These are phyloP conservation scores for Epizoanthus rinbou DNA, from an alignment of 92 coral and sea anemone genomes.

Conservation along the genomic window DNA sequence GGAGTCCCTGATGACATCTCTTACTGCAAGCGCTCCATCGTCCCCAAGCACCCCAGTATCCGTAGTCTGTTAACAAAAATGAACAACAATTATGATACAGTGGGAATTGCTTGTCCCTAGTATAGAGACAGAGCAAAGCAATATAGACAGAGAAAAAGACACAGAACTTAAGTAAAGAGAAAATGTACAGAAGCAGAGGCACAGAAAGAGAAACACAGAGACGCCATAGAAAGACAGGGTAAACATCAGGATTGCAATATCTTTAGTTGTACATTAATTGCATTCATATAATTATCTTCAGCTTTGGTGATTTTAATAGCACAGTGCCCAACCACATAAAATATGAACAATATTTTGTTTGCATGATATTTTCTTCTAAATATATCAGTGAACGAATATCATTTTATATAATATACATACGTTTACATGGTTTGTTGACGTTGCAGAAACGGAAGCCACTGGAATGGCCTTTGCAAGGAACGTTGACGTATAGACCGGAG, in stretches of 20 bases:
- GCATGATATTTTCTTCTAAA: no score
- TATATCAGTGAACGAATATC: background rate
- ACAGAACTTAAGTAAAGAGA: no score
- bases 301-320: no score
- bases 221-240: no score
- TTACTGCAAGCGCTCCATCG: constrained; percentile 27
- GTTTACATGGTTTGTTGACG: constrained; percentile 13
- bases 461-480: constrained; percentile 33
- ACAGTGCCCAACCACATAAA: background rate
- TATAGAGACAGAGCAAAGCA: no score
- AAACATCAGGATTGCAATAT: no score
- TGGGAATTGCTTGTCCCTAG: background rate
- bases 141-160: no score
- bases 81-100: background rate
- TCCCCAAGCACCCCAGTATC: constrained; percentile 38
- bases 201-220: no score
- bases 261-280: no score
- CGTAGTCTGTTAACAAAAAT: background rate
- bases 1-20: constrained; percentile 22
- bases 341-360: background rate
- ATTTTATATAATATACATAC: constrained; percentile 1
- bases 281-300: no score
- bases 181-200: no score
- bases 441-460: constrained; percentile 24
- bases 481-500: constrained; percentile 26